phyloP scores from a whole-genome alignment of 2,113 vertebrate species.

The Scomber scombrus region DNA sequence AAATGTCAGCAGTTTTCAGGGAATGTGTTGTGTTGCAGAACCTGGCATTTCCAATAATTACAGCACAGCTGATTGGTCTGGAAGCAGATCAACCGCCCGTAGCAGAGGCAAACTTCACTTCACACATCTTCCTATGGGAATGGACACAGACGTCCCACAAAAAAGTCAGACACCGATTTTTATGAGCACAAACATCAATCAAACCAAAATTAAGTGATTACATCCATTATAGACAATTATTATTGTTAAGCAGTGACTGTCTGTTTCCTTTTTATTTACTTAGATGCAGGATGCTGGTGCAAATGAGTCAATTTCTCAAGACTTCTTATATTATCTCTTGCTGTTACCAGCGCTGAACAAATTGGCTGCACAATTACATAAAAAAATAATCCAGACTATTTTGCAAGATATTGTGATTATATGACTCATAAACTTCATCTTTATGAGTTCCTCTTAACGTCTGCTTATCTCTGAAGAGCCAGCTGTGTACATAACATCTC shows the following conservation, averaged over 20 bases:
- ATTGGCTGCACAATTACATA: slow-evolving; percentile 32
- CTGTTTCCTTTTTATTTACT: too few relatives aligned
- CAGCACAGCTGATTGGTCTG: slow-evolving; percentile 34
- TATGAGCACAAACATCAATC: not conserved
- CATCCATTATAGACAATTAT: not conserved
- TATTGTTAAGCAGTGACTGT: not conserved
- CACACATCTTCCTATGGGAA: not conserved
- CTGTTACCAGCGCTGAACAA: not conserved
- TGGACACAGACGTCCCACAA: not conserved
- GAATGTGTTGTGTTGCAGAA: slow-evolving; percentile 41
- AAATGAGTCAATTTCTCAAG: too few relatives aligned
- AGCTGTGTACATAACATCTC: slow-evolving; percentile 28
- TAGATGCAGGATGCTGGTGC: too few relatives aligned
- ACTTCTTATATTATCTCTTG: not conserved
- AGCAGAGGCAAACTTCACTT: not conserved
- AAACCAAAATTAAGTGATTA: not conserved
- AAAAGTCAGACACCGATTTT: too few relatives aligned
- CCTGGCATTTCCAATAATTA: slow-evolving; percentile 38
- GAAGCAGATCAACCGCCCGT: not conserved
- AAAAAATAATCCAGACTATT: slow-evolving; percentile 25
- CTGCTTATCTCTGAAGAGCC: slow-evolving; percentile 48
- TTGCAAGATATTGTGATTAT: slow-evolving; percentile 21
- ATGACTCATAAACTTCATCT: not conserved
- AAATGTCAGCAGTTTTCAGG: slow-evolving; percentile 36
- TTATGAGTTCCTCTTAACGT: slow-evolving; percentile 33